phyloP scores from a whole-genome alignment of 2,113 vertebrate species.

The Crotalus helleri region DNA sequence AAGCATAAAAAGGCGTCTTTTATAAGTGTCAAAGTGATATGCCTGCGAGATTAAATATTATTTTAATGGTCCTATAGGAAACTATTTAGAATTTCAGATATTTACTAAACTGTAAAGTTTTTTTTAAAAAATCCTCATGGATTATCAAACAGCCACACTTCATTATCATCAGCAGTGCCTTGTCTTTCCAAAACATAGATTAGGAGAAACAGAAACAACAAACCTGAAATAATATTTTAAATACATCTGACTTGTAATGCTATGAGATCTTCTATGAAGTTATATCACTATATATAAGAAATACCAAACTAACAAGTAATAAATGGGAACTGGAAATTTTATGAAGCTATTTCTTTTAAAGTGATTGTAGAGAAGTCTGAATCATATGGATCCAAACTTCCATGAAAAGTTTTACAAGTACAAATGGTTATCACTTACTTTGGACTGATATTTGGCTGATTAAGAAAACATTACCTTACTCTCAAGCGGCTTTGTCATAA shows the following conservation, averaged over 20 bases:
- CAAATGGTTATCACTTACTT: not conserved
- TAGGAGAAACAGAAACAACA: not conserved
- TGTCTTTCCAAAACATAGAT: not conserved
- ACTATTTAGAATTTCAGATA: not conserved
- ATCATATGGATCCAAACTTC: not conserved
- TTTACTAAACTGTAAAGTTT: not conserved
- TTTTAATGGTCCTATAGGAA: slow-evolving; percentile 10
- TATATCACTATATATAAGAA: not conserved
- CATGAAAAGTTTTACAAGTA: not conserved
- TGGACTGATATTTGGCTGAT: not conserved
- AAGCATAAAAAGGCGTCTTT: slow-evolving; percentile 5
- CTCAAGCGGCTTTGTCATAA: not conserved
- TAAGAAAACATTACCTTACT: not conserved
- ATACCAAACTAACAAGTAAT: not conserved
- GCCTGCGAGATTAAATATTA: slow-evolving; percentile 17
- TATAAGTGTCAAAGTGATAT: slow-evolving; percentile 17
- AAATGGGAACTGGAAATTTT: not conserved
- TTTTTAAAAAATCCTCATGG: not conserved
- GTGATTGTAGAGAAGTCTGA: not conserved
- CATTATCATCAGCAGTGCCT: not conserved
- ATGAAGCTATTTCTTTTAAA: not conserved
- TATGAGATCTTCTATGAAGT: not conserved
- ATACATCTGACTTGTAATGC: not conserved
- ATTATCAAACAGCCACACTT: not conserved
- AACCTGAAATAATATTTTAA: not conserved